Conservation (phyloP, 1,140 invertebrate genomes). For the Drosophila elegans region DNA sequence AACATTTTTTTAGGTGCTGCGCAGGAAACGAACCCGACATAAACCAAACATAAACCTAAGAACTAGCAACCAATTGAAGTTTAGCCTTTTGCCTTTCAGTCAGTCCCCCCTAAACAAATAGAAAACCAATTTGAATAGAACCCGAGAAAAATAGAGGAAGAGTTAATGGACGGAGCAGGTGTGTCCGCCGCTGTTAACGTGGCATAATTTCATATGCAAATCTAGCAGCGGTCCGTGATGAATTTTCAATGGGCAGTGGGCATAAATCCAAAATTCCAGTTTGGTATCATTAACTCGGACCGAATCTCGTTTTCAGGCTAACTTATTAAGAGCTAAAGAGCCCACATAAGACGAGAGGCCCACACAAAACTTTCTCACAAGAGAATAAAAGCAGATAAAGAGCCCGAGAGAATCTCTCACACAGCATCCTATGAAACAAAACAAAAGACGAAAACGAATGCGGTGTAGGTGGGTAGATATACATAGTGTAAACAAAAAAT, state of each 20-base stretch:
- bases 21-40: slow-evolving; percentile 53
- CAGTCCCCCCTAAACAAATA: slow-evolving; percentile 13
- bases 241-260: slow-evolving; percentile 20
- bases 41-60: slow-evolving; percentile 40
- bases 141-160: neutral
- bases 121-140: slow-evolving; percentile 3
- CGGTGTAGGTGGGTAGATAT: neutral
- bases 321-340: slow-evolving; percentile 17
- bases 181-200: slow-evolving; percentile 33
- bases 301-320: slow-evolving; percentile 5
- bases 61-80: slow-evolving; percentile 1
- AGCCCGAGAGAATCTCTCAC: slow-evolving; percentile 1
- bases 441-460: slow-evolving; percentile 30
- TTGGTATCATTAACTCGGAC: slow-evolving; percentile 28
- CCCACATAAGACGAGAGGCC: slow-evolving; percentile 45
- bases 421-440: slow-evolving; percentile 10
- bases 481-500: no score
- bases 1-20: neutral
- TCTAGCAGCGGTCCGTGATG: slow-evolving; percentile 35
- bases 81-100: slow-evolving; percentile 10
- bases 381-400: slow-evolving; percentile 10
- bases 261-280: slow-evolving; percentile 1
- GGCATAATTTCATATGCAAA: slow-evolving; percentile 72
- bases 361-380: slow-evolving; percentile 63
- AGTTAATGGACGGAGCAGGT: neutral